A percentile compares a stretch with the other conserved stretches of the same genome.
These are phyloP conservation scores for Magallana ariakensis DNA, from an alignment of 1,140 invertebrate genomes.

Conservation along the genomic window DNA sequence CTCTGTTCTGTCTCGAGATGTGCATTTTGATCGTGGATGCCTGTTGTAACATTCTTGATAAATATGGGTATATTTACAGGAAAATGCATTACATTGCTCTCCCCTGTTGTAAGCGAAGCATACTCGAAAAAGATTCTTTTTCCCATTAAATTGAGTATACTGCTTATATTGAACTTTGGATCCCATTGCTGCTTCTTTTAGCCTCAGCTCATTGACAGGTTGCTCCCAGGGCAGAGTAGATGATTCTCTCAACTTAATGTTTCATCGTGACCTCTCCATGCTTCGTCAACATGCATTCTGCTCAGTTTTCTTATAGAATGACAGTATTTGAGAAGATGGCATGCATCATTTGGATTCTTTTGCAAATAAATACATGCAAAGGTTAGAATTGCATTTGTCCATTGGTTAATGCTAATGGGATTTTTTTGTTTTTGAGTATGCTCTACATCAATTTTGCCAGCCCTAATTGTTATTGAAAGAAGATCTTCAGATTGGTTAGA, in stretches of 20 bases:
- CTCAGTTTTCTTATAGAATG: neutral
- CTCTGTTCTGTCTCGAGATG: too few species aligned
- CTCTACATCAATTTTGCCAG: neutral
- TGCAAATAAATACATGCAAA: too few species aligned
- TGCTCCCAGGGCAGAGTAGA: neutral
- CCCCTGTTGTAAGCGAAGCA: too few species aligned
- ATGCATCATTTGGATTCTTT: neutral
- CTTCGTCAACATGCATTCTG: neutral
- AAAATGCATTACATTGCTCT: too few species aligned
- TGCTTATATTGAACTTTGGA: neutral
- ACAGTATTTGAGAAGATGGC: too few species aligned
- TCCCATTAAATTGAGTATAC: too few species aligned
- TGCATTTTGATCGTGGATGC: neutral
- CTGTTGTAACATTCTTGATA: neutral
- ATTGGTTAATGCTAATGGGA: too few species aligned
- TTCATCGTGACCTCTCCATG: slow-evolving; percentile 19
- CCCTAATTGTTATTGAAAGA: slow-evolving; percentile 9
- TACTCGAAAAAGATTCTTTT: too few species aligned
- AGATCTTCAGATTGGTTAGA: neutral
- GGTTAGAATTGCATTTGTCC: too few species aligned
- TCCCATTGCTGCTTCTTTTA: neutral
- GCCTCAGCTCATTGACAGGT: neutral
- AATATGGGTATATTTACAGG: slow-evolving; percentile 11
- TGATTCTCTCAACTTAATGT: neutral
- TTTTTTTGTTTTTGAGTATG: neutral